Evolutionary conservation across 2,888 invertebrate species (phyloP), one percentile per base, ranked within the genome.

Genomic region (Lasioglossum malachurum): DNA sequence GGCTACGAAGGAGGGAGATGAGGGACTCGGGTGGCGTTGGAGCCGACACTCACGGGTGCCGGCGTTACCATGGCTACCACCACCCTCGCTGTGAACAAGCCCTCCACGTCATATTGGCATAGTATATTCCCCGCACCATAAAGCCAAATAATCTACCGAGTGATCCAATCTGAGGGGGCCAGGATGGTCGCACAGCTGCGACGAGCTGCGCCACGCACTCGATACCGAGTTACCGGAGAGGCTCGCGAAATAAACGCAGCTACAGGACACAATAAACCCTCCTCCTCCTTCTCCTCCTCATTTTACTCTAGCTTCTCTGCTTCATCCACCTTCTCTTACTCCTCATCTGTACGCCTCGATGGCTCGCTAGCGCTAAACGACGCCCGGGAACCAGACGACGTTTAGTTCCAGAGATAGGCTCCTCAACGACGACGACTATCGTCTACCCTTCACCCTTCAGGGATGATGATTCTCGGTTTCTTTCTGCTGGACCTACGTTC

Each of bases 41-140:
- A 96, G 96, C 96, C 94, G 95, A 96, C 96, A 96, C 96, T 96
- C 96, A 96, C 96, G 96, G 95, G 95, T 95, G 95, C 95, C 95
- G 95, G 94, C 93, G 90, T 91, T 93, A 90, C 91, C 89, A 88
- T 90, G 88, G 87, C 90, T 91, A 90, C 96, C 92, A 91, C 92
- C 93, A 91, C 93, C 91, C 90, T 91, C 92, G 89, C 93, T 93
- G 92, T 92, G 91, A 92, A 92, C 93, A 91, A 92, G 91, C 92
- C 91, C 92, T 93, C 93, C 90, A 92, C 91, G 90, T 90, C 92
- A 93, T 90, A 94, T 94, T 94, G 94, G 94, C 93, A 94, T 93
- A 94, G 94, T 94, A 94, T 94, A 94, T 94, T 94, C 94, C 94
- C 94, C 94, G 94, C 94, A 93, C 94, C 94, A 92, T 93, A 91